Evolutionary conservation across 2,797 vertebrate genomes (phyloP).

Genomic region (Neoniphon sammara): DNA sequence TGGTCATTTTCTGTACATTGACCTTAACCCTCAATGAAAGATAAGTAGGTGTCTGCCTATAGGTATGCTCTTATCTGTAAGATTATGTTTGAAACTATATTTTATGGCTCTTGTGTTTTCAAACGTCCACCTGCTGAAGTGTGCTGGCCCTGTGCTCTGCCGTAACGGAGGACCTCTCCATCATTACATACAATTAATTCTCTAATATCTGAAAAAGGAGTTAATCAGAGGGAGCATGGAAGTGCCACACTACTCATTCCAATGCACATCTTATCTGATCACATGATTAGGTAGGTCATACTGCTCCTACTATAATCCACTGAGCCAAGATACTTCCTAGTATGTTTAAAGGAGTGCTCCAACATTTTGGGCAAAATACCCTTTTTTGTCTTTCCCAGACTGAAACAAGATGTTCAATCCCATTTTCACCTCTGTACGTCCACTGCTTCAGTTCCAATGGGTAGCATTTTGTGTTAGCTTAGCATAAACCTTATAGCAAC

Average conservation of each 20-base stretch:
- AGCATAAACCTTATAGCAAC: too few relatives aligned
- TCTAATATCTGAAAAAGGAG: background rate
- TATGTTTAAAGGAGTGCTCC: conserved; percentile 16
- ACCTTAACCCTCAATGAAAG: background rate
- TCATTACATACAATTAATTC: background rate
- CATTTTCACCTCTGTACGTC: too few relatives aligned
- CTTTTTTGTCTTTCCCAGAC: too few relatives aligned
- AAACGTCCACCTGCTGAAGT: conserved; percentile 6
- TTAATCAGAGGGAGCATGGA: conserved; percentile 1
- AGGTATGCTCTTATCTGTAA: background rate
- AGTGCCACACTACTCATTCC: background rate
- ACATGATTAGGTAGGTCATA: background rate
- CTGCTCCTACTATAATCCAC: too few relatives aligned
- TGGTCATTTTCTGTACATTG: too few relatives aligned
- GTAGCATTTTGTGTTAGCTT: too few relatives aligned
- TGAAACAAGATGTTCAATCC: too few relatives aligned
- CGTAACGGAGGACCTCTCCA: background rate
- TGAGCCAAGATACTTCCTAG: conserved; percentile 28
- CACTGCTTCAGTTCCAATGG: too few relatives aligned
- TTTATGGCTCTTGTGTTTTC: background rate
- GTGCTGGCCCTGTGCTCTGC: conserved; percentile 5
- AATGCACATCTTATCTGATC: background rate
- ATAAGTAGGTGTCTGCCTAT: background rate
- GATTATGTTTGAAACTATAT: conserved; percentile 1
- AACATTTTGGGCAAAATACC: conserved; percentile 19